Conservation (phyloP, 1,140 invertebrate species). For the Drosophila orosa region DNA sequence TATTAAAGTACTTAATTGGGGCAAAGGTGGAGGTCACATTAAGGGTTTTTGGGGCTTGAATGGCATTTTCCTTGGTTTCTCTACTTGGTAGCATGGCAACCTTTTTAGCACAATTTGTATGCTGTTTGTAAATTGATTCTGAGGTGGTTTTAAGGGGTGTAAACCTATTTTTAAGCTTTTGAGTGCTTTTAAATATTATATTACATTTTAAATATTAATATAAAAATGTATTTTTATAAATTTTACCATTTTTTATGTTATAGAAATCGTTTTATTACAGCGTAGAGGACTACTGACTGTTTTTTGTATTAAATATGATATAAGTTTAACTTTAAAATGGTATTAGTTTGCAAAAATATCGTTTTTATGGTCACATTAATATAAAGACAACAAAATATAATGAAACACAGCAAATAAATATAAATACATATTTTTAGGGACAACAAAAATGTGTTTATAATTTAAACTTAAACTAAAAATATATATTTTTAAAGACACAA, state of each 20-base stretch:
- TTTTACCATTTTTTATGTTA: no score
- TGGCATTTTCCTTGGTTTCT: background rate
- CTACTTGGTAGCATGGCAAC: background rate
- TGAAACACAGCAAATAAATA: background rate
- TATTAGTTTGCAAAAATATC: no score
- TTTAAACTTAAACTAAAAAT: background rate
- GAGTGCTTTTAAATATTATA: background rate
- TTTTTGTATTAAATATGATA: no score
- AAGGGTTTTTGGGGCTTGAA: slow-evolving; percentile 9
- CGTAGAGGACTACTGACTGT: no score
- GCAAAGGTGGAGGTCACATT: slow-evolving; percentile 17
- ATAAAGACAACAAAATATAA: no score
- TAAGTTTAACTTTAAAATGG: no score
- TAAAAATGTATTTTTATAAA: background rate
- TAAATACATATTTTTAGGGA: background rate
- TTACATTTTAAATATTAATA: background rate
- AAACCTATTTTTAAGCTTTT: background rate
- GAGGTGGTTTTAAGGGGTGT: background rate
- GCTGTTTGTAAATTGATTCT: background rate
- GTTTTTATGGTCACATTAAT: no score
- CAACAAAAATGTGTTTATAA: background rate
- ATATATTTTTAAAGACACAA: background rate
- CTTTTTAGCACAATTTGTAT: background rate
- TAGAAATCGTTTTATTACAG: no score
- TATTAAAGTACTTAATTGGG: slow-evolving; percentile 52